These are phyloP conservation scores for Metacarcinus magister DNA, from an alignment of 2,888 invertebrate genomes.

Conservation along the genomic window DNA sequence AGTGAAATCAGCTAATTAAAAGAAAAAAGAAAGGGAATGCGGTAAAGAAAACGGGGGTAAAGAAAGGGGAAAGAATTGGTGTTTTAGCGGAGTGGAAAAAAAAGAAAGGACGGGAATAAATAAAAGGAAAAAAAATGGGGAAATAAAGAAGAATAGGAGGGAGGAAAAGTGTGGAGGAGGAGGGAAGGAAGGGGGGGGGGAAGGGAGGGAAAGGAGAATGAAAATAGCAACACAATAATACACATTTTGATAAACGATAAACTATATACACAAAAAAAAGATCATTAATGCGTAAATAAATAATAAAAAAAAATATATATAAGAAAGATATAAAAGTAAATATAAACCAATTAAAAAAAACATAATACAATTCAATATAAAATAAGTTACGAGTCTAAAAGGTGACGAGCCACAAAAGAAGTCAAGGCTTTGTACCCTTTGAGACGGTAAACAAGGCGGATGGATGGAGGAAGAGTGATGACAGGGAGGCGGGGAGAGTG, in stretches of 20 bases:
- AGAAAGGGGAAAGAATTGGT: neutral
- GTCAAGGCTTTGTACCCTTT: neutral
- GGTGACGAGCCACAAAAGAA: neutral
- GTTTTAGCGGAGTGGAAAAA: neutral
- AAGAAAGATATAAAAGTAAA: neutral
- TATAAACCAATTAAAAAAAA: neutral
- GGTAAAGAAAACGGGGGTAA: neutral
- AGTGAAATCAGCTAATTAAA: neutral
- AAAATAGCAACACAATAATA: neutral
- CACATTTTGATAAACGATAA: neutral
- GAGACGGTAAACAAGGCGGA: neutral
- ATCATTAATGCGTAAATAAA: neutral
- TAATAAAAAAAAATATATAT: neutral
- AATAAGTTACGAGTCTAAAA: neutral
- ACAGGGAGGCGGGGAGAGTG: neutral
- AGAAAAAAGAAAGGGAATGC: neutral
- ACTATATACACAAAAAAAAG: neutral
- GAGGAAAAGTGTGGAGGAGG: neutral
- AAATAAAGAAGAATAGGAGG: neutral
- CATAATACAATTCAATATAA: neutral
- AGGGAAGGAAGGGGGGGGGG: neutral
- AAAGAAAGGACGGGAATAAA: neutral
- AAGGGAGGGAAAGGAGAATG: neutral
- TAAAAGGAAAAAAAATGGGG: neutral
- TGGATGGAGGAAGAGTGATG: constrained; percentile 19